Evolutionary conservation across 2,888 invertebrate species (phyloP), one percentile per base, ranked within the genome.

Genomic region (Linhomoeus sp.): DNA sequence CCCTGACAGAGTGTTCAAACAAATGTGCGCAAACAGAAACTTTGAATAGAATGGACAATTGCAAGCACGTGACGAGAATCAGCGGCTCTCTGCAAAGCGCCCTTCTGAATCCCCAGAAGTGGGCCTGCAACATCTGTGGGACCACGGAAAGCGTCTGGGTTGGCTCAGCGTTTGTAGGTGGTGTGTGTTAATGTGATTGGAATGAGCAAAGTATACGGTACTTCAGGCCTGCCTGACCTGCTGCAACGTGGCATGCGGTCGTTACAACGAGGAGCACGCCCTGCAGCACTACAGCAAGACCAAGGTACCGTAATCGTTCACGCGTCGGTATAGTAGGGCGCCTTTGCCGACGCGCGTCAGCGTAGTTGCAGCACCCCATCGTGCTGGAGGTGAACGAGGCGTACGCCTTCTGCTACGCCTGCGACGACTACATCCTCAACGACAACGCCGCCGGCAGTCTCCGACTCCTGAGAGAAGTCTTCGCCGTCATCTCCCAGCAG

Each of bases 121-220:
- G 66, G 66, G 52, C 57, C 37, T 66, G 66, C 51, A 53, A 53
- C 44, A 49, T 52, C 1, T 66, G 66, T 53, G 58, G 59, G 17
- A 62, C 63, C 17, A 64, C 63, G 47, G 66, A 65, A 48, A 62
- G 62, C 57, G 62, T 64, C 36, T 66, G 64, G 65, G 65, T 64
- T n/a, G n/a, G n/a, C n/a, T n/a, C n/a, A n/a, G n/a, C n/a, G 64
- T 55, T 51, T 56, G 49, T 7, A 15, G 9, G 3, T 3, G 7
- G 12, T 14, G 9, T 23, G 20, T 12, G 7, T 24, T 9, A 17
- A n/a, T n/a, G 5, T 17, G 14, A 26, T 29, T 29, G 3, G n/a
- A 19, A n/a, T 25, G 3, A n/a, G n/a, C n/a, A n/a, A n/a, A n/a
- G n/a, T n/a, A n/a, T n/a, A n/a, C n/a, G n/a, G n/a, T n/a, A n/a